phyloP scores from a whole-genome alignment of 2,113 vertebrate genomes.

The Trochalopteron elliotii region DNA sequence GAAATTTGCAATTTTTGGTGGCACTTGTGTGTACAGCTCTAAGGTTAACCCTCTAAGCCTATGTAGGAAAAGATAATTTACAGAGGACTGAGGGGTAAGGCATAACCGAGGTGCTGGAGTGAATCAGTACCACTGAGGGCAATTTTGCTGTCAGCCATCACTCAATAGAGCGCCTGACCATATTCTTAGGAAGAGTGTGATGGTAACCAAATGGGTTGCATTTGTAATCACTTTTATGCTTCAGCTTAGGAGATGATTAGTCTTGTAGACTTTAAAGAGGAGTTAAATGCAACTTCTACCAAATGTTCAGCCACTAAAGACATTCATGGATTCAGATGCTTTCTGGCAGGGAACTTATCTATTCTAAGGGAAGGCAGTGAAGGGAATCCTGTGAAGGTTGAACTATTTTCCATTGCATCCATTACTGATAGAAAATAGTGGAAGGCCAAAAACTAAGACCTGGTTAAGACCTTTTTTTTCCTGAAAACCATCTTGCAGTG shows the following conservation, averaged over 20 bases:
- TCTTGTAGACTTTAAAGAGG: conserved; percentile 1
- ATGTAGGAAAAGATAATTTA: neutral
- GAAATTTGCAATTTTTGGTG: neutral
- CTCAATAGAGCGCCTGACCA: neutral
- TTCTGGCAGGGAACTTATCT: neutral
- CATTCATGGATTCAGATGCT: neutral
- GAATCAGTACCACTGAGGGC: neutral
- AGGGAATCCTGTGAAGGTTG: neutral
- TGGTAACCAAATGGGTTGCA: neutral
- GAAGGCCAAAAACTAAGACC: neutral
- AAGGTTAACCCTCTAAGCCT: neutral
- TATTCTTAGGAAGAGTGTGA: neutral
- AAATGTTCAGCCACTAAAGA: neutral
- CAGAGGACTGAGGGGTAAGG: neutral
- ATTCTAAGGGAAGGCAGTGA: neutral
- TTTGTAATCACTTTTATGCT: neutral
- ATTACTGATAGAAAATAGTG: neutral
- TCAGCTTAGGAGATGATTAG: neutral
- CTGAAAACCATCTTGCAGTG: neutral
- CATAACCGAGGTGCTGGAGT: neutral
- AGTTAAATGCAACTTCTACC: neutral
- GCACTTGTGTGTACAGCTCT: neutral
- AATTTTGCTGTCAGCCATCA: neutral
- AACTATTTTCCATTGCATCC: neutral
- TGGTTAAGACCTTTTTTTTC: neutral